These are phyloP conservation scores for Streptopelia turtur DNA, from an alignment of 2,797 vertebrate species.

Conservation along the genomic window DNA sequence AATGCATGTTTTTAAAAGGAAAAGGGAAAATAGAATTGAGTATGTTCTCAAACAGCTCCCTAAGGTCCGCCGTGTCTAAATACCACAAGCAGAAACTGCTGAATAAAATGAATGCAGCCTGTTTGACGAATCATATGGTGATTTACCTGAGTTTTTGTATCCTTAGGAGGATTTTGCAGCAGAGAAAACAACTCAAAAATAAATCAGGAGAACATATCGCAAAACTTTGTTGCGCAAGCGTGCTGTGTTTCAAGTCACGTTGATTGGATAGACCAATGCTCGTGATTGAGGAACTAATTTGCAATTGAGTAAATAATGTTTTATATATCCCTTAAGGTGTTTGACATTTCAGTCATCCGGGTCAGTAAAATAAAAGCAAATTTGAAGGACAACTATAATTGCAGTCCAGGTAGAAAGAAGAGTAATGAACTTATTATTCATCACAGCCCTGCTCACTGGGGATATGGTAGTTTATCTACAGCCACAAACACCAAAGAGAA, in stretches of 20 bases:
- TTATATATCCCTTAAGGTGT: not conserved
- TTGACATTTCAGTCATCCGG: not conserved
- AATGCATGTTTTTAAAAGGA: not conserved
- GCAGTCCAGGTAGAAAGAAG: not conserved
- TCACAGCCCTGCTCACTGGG: not conserved
- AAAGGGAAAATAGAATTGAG: not conserved
- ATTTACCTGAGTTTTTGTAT: not conserved
- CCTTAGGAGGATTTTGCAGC: not conserved
- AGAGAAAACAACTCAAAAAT: not conserved
- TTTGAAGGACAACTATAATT: not conserved
- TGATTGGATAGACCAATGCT: not conserved
- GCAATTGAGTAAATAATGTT: not conserved
- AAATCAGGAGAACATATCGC: not conserved
- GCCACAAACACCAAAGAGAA: not conserved
- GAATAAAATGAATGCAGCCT: not conserved
- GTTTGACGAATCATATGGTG: not conserved
- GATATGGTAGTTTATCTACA: not conserved
- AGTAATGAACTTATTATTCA: not conserved
- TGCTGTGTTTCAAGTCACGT: accelerated
- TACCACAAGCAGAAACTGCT: not conserved
- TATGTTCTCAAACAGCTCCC: not conserved
- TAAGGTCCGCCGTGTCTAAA: not conserved
- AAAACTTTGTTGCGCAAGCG: not conserved
- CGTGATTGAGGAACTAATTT: not conserved
- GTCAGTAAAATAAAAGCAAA: not conserved